Evolutionary conservation across 2,888 invertebrate genomes (phyloP).

Genomic region (Incurvaria masculella): DNA sequence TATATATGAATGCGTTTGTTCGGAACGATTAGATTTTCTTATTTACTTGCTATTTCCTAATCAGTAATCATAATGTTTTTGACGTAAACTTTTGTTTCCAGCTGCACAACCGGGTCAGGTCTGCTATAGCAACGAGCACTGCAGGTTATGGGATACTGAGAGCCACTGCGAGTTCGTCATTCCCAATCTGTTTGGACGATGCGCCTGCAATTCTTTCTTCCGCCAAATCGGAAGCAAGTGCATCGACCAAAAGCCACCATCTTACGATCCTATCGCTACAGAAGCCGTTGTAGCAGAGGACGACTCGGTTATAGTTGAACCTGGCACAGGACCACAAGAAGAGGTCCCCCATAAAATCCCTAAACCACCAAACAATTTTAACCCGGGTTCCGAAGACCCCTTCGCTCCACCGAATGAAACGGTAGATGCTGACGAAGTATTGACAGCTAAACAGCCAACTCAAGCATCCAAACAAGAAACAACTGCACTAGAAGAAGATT

Average conservation of each 20-base stretch:
- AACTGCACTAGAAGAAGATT: slow-evolving; percentile 36
- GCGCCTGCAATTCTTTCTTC: slow-evolving; percentile 71
- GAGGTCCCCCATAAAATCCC: slow-evolving; percentile 23
- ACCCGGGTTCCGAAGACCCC: slow-evolving; percentile 23
- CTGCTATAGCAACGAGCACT: slow-evolving; percentile 88
- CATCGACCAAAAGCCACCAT: slow-evolving; percentile 40
- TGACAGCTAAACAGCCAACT: slow-evolving; percentile 37
- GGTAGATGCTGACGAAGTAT: slow-evolving; percentile 26
- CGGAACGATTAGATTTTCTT: too few species aligned
- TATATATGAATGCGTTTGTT: too few species aligned
- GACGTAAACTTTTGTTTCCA: slow-evolving; percentile 54
- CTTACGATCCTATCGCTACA: slow-evolving; percentile 26
- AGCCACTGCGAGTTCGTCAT: slow-evolving; percentile 89
- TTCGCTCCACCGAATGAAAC: slow-evolving; percentile 25
- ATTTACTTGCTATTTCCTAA: too few species aligned
- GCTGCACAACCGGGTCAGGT: slow-evolving; percentile 84
- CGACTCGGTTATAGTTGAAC: slow-evolving; percentile 26
- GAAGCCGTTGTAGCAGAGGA: slow-evolving; percentile 43
- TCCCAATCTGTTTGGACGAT: slow-evolving; percentile 85
- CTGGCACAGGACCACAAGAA: slow-evolving; percentile 21
- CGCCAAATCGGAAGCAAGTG: slow-evolving; percentile 65
- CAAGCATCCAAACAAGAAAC: slow-evolving; percentile 39
- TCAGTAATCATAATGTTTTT: too few species aligned
- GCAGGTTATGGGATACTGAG: slow-evolving; percentile 76
- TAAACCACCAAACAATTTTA: slow-evolving; percentile 23